Evolutionary conservation across 2,113 vertebrate species (phyloP), one percentile per base, ranked within the genome.

Genomic region (Petrocephalus zakoni): DNA sequence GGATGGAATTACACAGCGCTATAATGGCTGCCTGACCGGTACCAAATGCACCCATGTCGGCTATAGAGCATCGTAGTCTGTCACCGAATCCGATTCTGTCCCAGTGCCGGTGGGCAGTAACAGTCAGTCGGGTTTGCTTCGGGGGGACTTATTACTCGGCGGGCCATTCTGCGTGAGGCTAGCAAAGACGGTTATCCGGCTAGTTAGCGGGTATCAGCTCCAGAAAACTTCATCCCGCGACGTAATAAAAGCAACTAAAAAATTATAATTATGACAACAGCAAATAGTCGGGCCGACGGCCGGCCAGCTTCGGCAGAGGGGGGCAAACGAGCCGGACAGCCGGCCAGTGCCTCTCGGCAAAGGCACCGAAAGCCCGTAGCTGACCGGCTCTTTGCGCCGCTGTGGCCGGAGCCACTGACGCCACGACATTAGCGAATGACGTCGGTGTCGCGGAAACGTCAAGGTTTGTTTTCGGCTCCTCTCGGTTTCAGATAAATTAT

Each of bases 401-500:
- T 68, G 11, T 68, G 29, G 25, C 25, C 25, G 42, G 58, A 34
- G 5, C 52, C 52, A 86, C 53, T 21, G 75, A 51, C 47, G 81
- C 19, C 75, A 21, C 29, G 37, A 37, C 52, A 82, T 82, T 81
- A 78, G 51, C 49, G 9, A 49, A 52, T 88, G 68, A 78, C 64
- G 87, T 81, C 78, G 49, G 87, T n/a, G 10, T 68, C 61, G 46
- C 25, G 75, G 72, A 87, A 88, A 78, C 72, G 72, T 82, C 72
- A 82, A 82, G 75, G 25, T 21, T 86, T 58, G 75, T 88, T 88
- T 82, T 72, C 19, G 37, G 22, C 17, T 56, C 21, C 11, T 82
- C 21, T 53, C 8, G 19, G n/a, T 88, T 46, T 46, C 42, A 47
- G 22, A 52, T 19, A 53, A 55, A 83, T 52, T 78, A 19, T 25